Evolutionary conservation across 2,888 invertebrate genomes (phyloP).

Genomic region (Baccha elongata): DNA sequence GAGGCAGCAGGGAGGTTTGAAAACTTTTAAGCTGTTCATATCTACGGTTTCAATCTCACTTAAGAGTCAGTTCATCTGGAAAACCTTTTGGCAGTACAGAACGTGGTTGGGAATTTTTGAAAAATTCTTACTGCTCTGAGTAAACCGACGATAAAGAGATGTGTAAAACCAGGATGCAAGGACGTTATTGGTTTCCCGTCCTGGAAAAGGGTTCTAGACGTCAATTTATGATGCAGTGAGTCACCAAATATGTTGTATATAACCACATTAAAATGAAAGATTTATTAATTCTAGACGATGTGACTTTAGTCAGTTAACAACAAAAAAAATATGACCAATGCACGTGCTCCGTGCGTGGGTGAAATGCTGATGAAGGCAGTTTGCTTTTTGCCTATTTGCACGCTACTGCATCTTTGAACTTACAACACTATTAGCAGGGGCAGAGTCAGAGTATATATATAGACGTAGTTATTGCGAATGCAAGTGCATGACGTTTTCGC

Average conservation of each 20-base stretch:
- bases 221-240: constrained; percentile 25
- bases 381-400: constrained; percentile 32
- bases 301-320: constrained; percentile 10
- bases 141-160: neutral
- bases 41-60: constrained; percentile 61
- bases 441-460: neutral
- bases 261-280: constrained; percentile 18
- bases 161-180: neutral
- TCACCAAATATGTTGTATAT: constrained; percentile 37
- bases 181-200: constrained; percentile 38
- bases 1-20: neutral
- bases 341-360: constrained; percentile 66
- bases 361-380: constrained; percentile 54
- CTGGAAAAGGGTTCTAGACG: constrained; percentile 1
- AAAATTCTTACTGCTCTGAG: neutral
- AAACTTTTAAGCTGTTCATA: constrained; percentile 62
- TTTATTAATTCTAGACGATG: constrained; percentile 49
- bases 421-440: constrained; percentile 15
- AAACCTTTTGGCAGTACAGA: constrained; percentile 49
- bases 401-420: constrained; percentile 10
- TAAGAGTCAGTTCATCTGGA: constrained; percentile 63
- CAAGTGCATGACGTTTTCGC: constrained; percentile 64
- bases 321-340: constrained; percentile 25
- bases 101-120: constrained; percentile 1
- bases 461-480: constrained; percentile 61